phyloP scores from a whole-genome alignment of 2,797 vertebrate genomes.

The Cephalopachus bancanus region DNA sequence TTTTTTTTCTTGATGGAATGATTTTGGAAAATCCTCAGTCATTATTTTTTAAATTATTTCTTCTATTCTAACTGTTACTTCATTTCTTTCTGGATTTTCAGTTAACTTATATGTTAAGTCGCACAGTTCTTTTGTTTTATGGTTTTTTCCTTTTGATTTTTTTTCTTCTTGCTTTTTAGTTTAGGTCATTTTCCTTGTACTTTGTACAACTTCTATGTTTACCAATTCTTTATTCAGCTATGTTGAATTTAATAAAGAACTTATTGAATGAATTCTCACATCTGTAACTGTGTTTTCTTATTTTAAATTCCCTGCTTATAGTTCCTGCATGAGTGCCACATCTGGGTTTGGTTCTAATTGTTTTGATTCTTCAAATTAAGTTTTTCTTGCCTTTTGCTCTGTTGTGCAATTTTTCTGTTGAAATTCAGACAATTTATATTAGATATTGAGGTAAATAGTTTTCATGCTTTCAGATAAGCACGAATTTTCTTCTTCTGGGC shows the following conservation, averaged over 20 bases:
- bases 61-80: not conserved
- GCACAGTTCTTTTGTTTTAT: not conserved
- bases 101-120: not conserved
- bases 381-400: not conserved
- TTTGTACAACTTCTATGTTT: not conserved
- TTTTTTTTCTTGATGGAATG: not conserved
- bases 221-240: not conserved
- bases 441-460: not conserved
- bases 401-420: not conserved
- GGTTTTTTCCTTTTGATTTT: not conserved
- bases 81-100: not conserved
- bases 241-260: not conserved
- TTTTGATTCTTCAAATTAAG: not conserved
- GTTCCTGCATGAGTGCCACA: not conserved
- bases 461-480: not conserved
- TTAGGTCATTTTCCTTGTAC: not conserved
- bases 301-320: not conserved
- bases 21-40: not conserved
- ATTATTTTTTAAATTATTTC: not conserved
- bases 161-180: not conserved
- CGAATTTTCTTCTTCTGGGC: not conserved
- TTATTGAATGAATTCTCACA: not conserved
- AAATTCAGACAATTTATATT: not conserved
- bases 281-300: not conserved
- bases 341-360: not conserved